phyloP scores from a whole-genome alignment of 2,888 invertebrate genomes.

The Parascotia fuliginaria region DNA sequence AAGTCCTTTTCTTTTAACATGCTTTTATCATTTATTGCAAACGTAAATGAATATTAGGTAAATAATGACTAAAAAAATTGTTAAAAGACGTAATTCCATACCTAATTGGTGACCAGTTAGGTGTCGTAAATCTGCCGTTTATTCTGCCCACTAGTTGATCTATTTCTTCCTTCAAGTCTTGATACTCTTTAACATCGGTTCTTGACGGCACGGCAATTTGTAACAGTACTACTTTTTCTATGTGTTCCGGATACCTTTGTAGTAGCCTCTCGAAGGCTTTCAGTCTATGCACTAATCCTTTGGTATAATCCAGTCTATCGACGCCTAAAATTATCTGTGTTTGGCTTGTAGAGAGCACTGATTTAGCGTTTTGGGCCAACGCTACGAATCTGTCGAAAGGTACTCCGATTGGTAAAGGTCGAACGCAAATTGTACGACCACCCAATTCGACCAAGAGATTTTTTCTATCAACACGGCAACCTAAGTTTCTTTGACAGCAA shows the following conservation, averaged over 20 bases:
- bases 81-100: slow-evolving; percentile 33
- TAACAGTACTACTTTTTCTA: slow-evolving; percentile 91
- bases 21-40: no score
- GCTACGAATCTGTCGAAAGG: slow-evolving; percentile 94
- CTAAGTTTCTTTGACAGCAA: slow-evolving; percentile 94
- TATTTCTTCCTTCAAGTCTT: slow-evolving; percentile 95
- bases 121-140: slow-evolving; percentile 95
- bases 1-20: no score
- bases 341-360: slow-evolving; percentile 89
- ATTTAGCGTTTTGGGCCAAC: slow-evolving; percentile 89
- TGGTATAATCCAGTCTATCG: slow-evolving; percentile 95
- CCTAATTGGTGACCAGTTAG: slow-evolving; percentile 96
- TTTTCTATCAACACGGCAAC: slow-evolving; percentile 95
- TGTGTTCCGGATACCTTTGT: slow-evolving; percentile 94
- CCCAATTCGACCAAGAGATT: slow-evolving; percentile 95
- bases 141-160: slow-evolving; percentile 95
- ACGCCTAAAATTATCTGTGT: slow-evolving; percentile 93
- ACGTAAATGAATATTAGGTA: no score
- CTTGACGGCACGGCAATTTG: slow-evolving; percentile 96
- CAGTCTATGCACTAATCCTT: slow-evolving; percentile 93
- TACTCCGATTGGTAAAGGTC: slow-evolving; percentile 95
- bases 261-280: slow-evolving; percentile 93
- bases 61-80: no score
- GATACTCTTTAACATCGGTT: slow-evolving; percentile 95
- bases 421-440: slow-evolving; percentile 92